These are phyloP conservation scores for Calliphora vicina DNA, from an alignment of 1,140 invertebrate genomes.

Conservation along the genomic window DNA sequence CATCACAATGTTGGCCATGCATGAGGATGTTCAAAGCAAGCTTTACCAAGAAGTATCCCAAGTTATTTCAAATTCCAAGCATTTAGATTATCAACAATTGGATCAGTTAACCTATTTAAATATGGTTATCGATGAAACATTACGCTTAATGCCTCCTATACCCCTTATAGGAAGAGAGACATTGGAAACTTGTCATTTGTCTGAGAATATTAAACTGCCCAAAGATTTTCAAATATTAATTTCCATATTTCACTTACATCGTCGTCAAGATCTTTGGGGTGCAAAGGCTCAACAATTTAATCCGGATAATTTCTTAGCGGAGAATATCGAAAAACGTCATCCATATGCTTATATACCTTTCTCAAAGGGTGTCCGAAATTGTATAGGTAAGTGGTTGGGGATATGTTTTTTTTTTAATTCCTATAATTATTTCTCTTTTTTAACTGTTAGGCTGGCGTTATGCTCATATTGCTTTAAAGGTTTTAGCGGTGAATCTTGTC, in stretches of 20 bases:
- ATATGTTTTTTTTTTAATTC: background rate
- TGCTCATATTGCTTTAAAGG: background rate
- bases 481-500: background rate
- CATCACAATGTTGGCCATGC: conserved; percentile 42
- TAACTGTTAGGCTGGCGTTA: conserved; percentile 11
- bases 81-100: conserved; percentile 32
- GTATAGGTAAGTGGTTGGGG: conserved; percentile 62
- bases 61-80: conserved; percentile 11
- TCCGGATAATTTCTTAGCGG: conserved; percentile 68
- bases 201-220: conserved; percentile 29
- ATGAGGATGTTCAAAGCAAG: conserved; percentile 41
- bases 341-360: conserved; percentile 67
- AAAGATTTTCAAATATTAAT: conserved; percentile 38
- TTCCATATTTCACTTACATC: conserved; percentile 49
- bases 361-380: conserved; percentile 68
- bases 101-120: conserved; percentile 40
- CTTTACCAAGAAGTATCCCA: conserved; percentile 39
- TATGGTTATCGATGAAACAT: conserved; percentile 41
- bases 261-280: conserved; percentile 46
- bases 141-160: conserved; percentile 43
- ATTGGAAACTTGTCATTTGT: background rate
- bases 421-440: background rate
- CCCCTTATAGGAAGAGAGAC: conserved; percentile 41
- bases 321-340: conserved; percentile 55
- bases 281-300: conserved; percentile 69